phyloP scores from a whole-genome alignment of 2,888 invertebrate genomes.

The Clitarchus hookeri region DNA sequence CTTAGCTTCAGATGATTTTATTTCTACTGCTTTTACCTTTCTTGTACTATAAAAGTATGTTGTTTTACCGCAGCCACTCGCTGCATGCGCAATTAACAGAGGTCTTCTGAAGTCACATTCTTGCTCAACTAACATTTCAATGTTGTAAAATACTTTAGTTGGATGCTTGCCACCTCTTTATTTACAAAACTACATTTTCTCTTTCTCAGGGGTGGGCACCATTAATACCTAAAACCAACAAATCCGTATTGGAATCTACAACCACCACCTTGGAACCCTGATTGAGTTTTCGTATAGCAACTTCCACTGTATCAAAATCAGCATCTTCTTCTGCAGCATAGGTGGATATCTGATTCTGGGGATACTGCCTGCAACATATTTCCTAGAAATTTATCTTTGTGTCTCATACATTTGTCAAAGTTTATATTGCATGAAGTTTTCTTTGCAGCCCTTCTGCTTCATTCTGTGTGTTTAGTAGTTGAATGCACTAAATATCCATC shows the following conservation, averaged over 20 bases:
- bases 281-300: not conserved
- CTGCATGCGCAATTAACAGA: too few relatives aligned
- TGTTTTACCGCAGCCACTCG: too few relatives aligned
- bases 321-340: not conserved
- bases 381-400: not conserved
- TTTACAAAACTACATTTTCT: not conserved
- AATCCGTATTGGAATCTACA: not conserved
- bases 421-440: not conserved
- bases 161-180: not conserved
- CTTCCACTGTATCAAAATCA: not conserved
- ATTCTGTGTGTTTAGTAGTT: not conserved
- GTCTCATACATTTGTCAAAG: not conserved
- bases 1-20: too few relatives aligned
- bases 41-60: too few relatives aligned
- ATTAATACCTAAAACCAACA: not conserved
- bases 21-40: too few relatives aligned
- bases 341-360: not conserved
- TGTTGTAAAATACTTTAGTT: too few relatives aligned
- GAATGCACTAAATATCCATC: not conserved
- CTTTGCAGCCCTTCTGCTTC: not conserved
- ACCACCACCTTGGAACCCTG: not conserved
- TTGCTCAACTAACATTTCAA: too few relatives aligned
- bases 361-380: not conserved
- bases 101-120: too few relatives aligned
- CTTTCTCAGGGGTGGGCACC: not conserved